These are phyloP conservation scores for Thumatha senex DNA, from an alignment of 2,888 invertebrate species.

Conservation along the genomic window DNA sequence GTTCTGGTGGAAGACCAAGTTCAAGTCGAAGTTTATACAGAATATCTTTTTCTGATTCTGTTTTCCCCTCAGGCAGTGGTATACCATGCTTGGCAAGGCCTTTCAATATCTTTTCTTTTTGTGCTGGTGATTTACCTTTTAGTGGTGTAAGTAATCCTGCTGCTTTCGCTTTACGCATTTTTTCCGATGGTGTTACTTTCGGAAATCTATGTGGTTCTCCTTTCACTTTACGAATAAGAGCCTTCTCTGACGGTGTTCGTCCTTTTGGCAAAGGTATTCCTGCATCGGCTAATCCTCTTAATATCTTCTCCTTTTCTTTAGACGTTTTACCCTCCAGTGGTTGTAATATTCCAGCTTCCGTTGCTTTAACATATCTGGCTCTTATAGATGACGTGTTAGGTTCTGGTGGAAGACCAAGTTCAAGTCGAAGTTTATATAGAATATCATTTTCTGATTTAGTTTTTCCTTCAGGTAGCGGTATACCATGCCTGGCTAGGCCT, in stretches of 20 bases:
- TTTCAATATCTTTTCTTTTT: conserved; percentile 40
- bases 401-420: conserved; percentile 41
- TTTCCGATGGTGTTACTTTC: conserved; percentile 28
- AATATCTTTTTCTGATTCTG: conserved; percentile 40
- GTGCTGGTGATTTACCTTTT: conserved; percentile 12
- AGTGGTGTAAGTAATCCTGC: conserved; percentile 1
- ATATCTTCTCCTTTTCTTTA: conserved; percentile 36
- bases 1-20: conserved; percentile 41
- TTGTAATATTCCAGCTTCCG: conserved; percentile 29
- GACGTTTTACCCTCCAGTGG: conserved; percentile 43
- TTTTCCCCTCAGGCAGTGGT: conserved; percentile 38
- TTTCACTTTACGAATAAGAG: conserved; percentile 34
- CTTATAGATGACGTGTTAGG: conserved; percentile 32
- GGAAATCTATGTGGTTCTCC: conserved; percentile 38
- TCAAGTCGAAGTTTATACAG: conserved; percentile 37
- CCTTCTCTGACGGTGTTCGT: conserved; percentile 21
- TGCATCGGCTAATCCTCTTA: conserved; percentile 26
- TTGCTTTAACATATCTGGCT: conserved; percentile 34
- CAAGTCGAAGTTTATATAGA: conserved; percentile 33
- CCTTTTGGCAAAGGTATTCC: conserved; percentile 43
- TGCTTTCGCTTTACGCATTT: neutral
- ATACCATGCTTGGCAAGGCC: conserved; percentile 23
- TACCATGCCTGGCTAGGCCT: conserved; percentile 22
- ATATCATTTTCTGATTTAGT: conserved; percentile 42
- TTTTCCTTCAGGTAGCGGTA: conserved; percentile 38